Evolutionary conservation across 2,113 vertebrate genomes (phyloP), one percentile per base, ranked within the genome.

Genomic region (Falcunculus frontatus): DNA sequence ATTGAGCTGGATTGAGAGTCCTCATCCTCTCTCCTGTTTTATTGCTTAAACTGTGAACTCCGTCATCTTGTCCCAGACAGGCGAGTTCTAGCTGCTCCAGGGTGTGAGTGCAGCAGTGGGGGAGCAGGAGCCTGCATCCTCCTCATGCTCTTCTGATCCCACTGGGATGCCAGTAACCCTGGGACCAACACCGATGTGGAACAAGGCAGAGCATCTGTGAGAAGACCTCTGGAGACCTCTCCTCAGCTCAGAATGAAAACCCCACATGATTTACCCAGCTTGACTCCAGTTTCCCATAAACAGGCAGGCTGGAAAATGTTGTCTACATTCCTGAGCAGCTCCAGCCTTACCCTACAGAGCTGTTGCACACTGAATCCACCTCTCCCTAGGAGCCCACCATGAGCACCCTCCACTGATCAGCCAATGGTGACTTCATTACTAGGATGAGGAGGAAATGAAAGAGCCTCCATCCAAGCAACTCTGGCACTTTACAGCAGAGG

Each of bases 131-230:
- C 14, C 33, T 50, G 37, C 0, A 0, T 52, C 57, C 27, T 85
- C 42, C 42, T 75, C 23, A 0, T 0, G 0, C 32, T 59, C 35
- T 25, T 50, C 70, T 42, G 59, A 50, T 68, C 56, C 44, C 27
- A 3, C n/a, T 26, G 55, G 23, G 15, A 29, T 73, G 29, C 12
- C 35, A 19, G 22, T 26, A 47, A 44, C 20, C 29, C 52, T 8
- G 3, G 14, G 14, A 75, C 33, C 37, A 0, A 1, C 52, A n/a
- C 4, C 0, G 0, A 3, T 5, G 9, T 3, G 17, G 18, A 46
- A 23, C 7, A 26, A 47, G 18, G 30, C 33, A 76, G 41, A 23
- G 26, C 4, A 22, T 37, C 39, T 59, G 16, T 50, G 42, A 46
- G 47, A 84, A 50, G 27, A 44, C 25, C 4, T 69, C 59, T 52